These are phyloP conservation scores for Odontocerum albicorne DNA, from an alignment of 2,888 invertebrate genomes.

Conservation along the genomic window DNA sequence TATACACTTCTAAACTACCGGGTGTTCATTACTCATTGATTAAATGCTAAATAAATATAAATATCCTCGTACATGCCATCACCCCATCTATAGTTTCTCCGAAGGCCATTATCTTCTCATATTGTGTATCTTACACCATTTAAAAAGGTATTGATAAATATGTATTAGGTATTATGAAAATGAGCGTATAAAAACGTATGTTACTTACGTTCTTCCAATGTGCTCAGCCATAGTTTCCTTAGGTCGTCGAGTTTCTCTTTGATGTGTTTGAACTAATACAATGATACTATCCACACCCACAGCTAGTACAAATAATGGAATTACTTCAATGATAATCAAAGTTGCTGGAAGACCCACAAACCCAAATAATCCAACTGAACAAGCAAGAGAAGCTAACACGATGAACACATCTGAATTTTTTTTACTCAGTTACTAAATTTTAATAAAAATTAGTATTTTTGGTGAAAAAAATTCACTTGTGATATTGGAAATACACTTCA, in stretches of 20 bases:
- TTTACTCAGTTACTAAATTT: too few species aligned
- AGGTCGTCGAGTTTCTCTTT: slow-evolving; percentile 72
- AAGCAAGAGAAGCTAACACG: slow-evolving; percentile 89
- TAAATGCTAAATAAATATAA: too few species aligned
- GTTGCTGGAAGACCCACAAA: slow-evolving; percentile 89
- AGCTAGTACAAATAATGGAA: slow-evolving; percentile 96
- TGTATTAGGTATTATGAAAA: not conserved
- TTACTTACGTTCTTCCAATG: slow-evolving; percentile 76
- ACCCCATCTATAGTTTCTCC: too few species aligned
- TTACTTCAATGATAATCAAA: slow-evolving; percentile 96
- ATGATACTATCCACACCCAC: slow-evolving; percentile 99
- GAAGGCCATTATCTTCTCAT: too few species aligned
- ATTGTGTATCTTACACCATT: too few species aligned
- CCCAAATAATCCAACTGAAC: slow-evolving; percentile 92
- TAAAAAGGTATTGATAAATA: too few species aligned
- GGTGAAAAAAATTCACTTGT: too few species aligned
- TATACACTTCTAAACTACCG: too few species aligned
- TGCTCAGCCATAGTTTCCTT: slow-evolving; percentile 83
- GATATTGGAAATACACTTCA: too few species aligned
- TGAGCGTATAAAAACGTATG: not conserved
- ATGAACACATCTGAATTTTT: slow-evolving; percentile 81
- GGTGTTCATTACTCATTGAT: too few species aligned
- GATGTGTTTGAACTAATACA: slow-evolving; percentile 93
- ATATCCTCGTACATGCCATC: too few species aligned
- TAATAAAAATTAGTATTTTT: too few species aligned